These are phyloP conservation scores for Eilema sororculum DNA, from an alignment of 2,888 invertebrate genomes.

Conservation along the genomic window DNA sequence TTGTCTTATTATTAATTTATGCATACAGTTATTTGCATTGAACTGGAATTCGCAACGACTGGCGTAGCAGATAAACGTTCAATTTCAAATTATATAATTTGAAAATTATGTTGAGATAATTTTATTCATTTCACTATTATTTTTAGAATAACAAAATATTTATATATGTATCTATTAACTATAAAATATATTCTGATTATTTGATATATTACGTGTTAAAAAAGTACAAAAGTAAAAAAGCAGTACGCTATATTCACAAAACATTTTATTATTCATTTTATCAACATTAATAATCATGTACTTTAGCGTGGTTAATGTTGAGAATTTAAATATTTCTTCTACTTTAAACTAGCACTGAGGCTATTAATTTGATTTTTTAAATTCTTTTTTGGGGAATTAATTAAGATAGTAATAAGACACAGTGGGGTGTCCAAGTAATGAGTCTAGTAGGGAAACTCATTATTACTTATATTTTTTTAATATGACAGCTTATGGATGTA, in stretches of 20 bases:
- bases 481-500: background rate
- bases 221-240: no score
- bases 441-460: background rate
- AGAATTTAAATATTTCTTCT: slow-evolving; percentile 4
- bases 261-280: background rate
- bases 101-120: no score
- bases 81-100: no score
- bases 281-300: slow-evolving; percentile 2
- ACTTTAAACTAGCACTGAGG: background rate
- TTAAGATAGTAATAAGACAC: background rate
- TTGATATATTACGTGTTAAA: background rate
- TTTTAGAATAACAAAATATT: background rate
- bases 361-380: background rate
- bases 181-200: background rate
- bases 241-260: background rate
- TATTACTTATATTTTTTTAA: background rate
- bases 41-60: background rate
- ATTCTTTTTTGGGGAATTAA: background rate
- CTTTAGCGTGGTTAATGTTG: background rate
- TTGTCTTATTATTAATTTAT: no score
- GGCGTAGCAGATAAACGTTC: background rate
- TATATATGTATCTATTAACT: background rate
- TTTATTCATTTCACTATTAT: no score
- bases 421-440: slow-evolving; percentile 4
- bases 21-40: background rate